These are phyloP conservation scores for Zaprionus vittiger DNA, from an alignment of 1,140 invertebrate species.

Conservation along the genomic window DNA sequence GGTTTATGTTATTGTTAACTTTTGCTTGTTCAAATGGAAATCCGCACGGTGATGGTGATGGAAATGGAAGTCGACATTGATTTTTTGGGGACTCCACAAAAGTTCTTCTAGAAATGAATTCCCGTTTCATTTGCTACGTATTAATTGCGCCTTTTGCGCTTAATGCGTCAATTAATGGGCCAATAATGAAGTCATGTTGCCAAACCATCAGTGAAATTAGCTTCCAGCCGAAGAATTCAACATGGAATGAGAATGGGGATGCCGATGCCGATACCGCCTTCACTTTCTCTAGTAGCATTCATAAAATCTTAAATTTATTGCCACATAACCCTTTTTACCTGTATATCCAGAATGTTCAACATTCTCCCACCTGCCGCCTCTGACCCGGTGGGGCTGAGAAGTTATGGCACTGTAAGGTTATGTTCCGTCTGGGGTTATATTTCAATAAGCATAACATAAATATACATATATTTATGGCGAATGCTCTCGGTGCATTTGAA, in stretches of 20 bases:
- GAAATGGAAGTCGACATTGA: conserved; percentile 53
- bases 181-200: conserved; percentile 50
- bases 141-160: conserved; percentile 45
- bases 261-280: conserved; percentile 1
- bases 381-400: not conserved
- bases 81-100: conserved; percentile 61
- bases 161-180: conserved; percentile 61
- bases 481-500: conserved; percentile 73
- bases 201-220: conserved; percentile 19
- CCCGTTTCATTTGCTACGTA: conserved; percentile 31
- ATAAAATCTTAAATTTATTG: conserved; percentile 57
- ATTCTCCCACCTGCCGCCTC: not conserved
- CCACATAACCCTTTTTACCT: conserved; percentile 58
- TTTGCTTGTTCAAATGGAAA: conserved; percentile 24
- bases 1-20: conserved; percentile 53
- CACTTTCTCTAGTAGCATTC: conserved; percentile 20
- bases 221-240: not conserved
- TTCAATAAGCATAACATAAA: conserved; percentile 72
- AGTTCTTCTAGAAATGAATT: conserved; percentile 28
- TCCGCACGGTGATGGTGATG: conserved; percentile 12
- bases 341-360: not conserved
- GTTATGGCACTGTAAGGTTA: conserved; percentile 6
- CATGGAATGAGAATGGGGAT: not conserved
- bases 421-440: conserved; percentile 43
- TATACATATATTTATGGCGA: conserved; percentile 76